A percentile compares a stretch with the other conserved stretches of the same genome.
These are phyloP conservation scores for Recurvirostra avosetta DNA, from an alignment of 2,113 vertebrate genomes.

Conservation along the genomic window DNA sequence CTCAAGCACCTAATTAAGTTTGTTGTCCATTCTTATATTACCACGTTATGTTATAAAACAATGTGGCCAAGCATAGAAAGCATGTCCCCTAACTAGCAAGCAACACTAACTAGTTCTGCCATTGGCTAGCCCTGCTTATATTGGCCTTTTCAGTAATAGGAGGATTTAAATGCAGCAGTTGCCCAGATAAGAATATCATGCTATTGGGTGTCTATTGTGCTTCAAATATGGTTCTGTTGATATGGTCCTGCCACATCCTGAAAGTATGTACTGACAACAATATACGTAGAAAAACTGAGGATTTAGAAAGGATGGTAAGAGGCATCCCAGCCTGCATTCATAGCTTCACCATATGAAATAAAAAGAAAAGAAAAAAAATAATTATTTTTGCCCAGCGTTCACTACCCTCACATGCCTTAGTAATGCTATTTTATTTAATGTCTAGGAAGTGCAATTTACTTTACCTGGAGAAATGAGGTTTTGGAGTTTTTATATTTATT, in stretches of 20 bases:
- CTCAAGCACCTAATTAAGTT: neutral
- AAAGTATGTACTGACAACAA: neutral
- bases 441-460: neutral
- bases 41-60: neutral
- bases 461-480: neutral
- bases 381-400: neutral
- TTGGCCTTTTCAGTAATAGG: neutral
- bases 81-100: neutral
- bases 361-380: neutral
- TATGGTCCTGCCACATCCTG: neutral
- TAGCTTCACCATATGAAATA: neutral
- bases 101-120: neutral
- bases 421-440: neutral
- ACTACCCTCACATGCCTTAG: neutral
- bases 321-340: neutral
- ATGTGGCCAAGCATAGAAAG: neutral
- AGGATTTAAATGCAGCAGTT: neutral
- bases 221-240: neutral
- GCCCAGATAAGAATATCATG: neutral
- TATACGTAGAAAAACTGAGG: neutral
- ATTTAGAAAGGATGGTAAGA: neutral
- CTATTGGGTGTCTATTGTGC: neutral
- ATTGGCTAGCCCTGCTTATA: neutral
- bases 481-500: neutral
- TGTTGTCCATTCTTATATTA: neutral